These are phyloP conservation scores for Cenopis cana DNA, from an alignment of 2,888 invertebrate species.

Conservation along the genomic window DNA sequence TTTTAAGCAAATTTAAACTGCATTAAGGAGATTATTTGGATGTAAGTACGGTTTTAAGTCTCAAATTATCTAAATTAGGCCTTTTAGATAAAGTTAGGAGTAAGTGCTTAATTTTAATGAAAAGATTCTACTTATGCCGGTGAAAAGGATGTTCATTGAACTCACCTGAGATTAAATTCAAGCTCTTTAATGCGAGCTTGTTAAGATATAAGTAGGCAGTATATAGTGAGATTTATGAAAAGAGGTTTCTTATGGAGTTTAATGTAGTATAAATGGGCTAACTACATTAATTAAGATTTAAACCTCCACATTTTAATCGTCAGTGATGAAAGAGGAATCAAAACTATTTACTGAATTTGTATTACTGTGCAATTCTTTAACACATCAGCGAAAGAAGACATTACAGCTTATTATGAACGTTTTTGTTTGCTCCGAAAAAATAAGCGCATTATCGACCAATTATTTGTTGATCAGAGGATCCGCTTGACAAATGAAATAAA, in stretches of 20 bases:
- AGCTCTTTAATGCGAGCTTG: conserved; percentile 17
- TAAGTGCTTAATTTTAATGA: conserved; percentile 27
- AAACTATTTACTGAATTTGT: too few relatives aligned
- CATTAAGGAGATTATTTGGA: neutral
- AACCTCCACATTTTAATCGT: too few relatives aligned
- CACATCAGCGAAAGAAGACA: too few relatives aligned
- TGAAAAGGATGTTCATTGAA: conserved; percentile 23
- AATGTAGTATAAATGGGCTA: neutral
- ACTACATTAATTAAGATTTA: too few relatives aligned
- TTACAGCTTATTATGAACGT: too few relatives aligned
- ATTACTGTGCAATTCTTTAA: too few relatives aligned
- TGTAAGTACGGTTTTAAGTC: conserved; percentile 10
- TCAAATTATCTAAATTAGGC: conserved; percentile 15
- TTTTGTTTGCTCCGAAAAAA: too few relatives aligned
- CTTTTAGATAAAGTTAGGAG: conserved; percentile 10
- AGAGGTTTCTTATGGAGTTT: neutral
- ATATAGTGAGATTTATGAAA: neutral
- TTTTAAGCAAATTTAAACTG: neutral
- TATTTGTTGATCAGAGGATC: too few relatives aligned
- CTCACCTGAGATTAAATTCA: neutral
- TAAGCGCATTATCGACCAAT: too few relatives aligned
- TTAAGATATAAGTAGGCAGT: conserved; percentile 14
- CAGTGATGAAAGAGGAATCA: too few relatives aligned
- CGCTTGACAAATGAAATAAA: too few relatives aligned
- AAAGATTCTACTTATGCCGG: conserved; percentile 15